Evolutionary conservation across 1,140 invertebrate genomes (phyloP).

Genomic region (Diabrotica undecimpunctata): DNA sequence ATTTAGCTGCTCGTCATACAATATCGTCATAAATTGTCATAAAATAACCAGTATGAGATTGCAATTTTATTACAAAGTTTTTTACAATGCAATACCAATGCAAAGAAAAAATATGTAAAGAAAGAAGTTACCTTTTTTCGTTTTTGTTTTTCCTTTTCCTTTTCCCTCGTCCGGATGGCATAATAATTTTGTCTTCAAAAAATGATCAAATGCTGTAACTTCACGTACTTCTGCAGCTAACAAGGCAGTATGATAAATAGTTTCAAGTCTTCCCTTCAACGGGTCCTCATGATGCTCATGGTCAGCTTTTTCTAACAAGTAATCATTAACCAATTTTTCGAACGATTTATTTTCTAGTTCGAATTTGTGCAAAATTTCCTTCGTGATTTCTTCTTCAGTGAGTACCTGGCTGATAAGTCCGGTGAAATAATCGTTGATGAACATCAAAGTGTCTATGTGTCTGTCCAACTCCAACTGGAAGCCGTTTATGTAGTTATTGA

Average conservation of each 20-base stretch:
- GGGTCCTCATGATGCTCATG: slow-evolving; percentile 1
- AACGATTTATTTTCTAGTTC: slow-evolving; percentile 9
- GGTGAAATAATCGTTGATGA: slow-evolving; percentile 56
- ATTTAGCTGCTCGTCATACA: too few species aligned
- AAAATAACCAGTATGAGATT: too few species aligned
- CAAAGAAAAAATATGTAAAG: too few species aligned
- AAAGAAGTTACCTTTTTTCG: slow-evolving; percentile 1
- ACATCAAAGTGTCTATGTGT: slow-evolving; percentile 49
- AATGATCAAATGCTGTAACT: not conserved
- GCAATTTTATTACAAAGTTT: too few species aligned
- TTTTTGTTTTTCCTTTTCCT: slow-evolving; percentile 15
- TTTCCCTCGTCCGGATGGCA: not conserved
- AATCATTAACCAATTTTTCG: slow-evolving; percentile 3
- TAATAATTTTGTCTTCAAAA: slow-evolving; percentile 6
- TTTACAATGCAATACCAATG: too few species aligned
- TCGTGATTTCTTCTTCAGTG: not conserved
- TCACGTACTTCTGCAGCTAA: not conserved
- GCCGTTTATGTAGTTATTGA: slow-evolving; percentile 53
- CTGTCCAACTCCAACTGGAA: slow-evolving; percentile 58
- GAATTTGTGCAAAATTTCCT: slow-evolving; percentile 6
- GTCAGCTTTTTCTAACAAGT: slow-evolving; percentile 1
- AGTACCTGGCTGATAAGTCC: slow-evolving; percentile 46
- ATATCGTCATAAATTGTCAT: too few species aligned
- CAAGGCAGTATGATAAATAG: slow-evolving; percentile 3
- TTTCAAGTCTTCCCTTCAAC: not conserved